Conservation (phyloP, 1,140 invertebrate genomes). For the Charaxes varanes region DNA sequence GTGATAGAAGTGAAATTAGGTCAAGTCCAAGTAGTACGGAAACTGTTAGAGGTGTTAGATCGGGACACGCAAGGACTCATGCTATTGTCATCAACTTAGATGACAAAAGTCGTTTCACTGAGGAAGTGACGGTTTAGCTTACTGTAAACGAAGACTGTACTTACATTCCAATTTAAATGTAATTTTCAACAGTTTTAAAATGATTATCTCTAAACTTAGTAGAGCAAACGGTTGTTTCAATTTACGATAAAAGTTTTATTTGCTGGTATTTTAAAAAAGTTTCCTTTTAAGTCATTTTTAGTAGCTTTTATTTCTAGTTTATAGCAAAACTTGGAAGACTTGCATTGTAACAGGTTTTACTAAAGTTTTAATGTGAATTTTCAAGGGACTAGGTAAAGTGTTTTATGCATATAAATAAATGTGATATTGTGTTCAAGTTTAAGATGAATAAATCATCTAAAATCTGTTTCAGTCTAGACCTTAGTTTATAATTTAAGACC, state of each 20-base stretch:
- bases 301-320: no score
- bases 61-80: conserved; percentile 80
- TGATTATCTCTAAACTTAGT: neutral
- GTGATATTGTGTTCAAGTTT: neutral
- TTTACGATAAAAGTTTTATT: no score
- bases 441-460: conserved; percentile 2
- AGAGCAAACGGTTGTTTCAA: no score
- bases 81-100: conserved; percentile 86
- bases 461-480: conserved; percentile 3
- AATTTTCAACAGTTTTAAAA: conserved; percentile 6
- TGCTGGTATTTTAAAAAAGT: no score
- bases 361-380: no score
- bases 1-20: conserved; percentile 56
- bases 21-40: conserved; percentile 58
- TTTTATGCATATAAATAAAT: neutral
- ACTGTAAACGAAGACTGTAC: conserved; percentile 40
- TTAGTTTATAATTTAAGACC: no score
- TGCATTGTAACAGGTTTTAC: no score
- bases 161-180: conserved; percentile 35
- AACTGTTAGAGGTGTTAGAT: conserved; percentile 70
- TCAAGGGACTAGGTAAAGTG: no score
- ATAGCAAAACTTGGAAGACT: no score
- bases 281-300: no score
- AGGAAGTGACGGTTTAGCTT: conserved; percentile 84
- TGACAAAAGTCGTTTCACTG: conserved; percentile 85